Percentiles rank a stretch among this genome's conserved stretches.
Conservation (phyloP, 2,113 vertebrate species). For the Hippocampus abdominalis region DNA sequence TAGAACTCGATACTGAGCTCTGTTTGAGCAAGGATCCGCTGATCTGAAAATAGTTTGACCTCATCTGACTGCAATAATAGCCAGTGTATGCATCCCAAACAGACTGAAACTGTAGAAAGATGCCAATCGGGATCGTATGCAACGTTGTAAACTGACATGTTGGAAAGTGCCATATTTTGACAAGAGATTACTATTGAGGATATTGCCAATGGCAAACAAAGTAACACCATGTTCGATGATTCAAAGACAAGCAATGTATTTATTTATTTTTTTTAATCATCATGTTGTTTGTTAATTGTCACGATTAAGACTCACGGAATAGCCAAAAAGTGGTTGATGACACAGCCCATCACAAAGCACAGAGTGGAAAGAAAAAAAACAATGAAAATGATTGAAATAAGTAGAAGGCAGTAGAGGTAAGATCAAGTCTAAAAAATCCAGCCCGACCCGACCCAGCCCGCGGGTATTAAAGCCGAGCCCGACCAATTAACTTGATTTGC, state of each 20-base stretch:
- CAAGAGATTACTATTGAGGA: slow-evolving; percentile 2
- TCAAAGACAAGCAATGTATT: neutral
- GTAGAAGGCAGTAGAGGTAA: neutral
- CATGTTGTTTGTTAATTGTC: neutral
- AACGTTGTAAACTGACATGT: neutral
- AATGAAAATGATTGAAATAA: too few species aligned
- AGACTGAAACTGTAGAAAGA: slow-evolving; percentile 27
- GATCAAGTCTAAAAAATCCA: too few species aligned
- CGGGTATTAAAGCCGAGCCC: too few species aligned
- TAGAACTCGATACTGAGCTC: slow-evolving; percentile 38
- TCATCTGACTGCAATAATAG: slow-evolving; percentile 9
- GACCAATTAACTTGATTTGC: too few species aligned
- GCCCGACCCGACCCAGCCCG: too few species aligned
- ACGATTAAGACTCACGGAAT: neutral
- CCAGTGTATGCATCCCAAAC: slow-evolving; percentile 6
- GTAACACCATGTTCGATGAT: neutral
- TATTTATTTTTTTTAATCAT: neutral
- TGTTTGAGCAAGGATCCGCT: slow-evolving; percentile 32
- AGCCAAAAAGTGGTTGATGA: neutral
- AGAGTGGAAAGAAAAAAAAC: too few species aligned
- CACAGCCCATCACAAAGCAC: neutral
- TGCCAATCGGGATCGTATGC: neutral
- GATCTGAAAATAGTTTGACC: slow-evolving; percentile 41
- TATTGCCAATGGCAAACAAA: slow-evolving; percentile 5
- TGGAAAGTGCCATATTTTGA: neutral